Evolutionary conservation across 2,113 vertebrate species (phyloP), one percentile per base, ranked within the genome.

Genomic region (Myotis brandtii): DNA sequence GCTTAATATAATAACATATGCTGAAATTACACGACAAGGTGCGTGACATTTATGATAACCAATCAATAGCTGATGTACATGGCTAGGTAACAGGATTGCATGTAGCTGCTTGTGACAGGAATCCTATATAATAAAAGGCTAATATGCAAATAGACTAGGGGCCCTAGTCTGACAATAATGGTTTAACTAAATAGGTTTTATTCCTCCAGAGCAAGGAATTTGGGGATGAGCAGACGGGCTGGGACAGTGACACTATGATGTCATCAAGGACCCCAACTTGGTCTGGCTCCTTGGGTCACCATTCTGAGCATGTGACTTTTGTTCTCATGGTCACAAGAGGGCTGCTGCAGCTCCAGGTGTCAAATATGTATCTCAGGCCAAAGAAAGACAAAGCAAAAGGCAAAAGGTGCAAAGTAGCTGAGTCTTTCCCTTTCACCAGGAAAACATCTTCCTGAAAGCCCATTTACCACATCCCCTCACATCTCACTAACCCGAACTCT

Each of bases 251-350:
- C 37, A 80, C 70, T 69, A 9, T 76, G 40, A 69, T 76, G 59
- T 70, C 54, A 54, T 73, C 37, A 72, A 88, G 50, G 50, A 90
- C 5, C 34, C 4, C n/a, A 86, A 64, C 2, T 76, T 82, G 25
- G 32, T 34, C 80, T 75, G 43, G 18, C 27, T 46, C 25, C 75
- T 79, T 86, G 56, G 34, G 1, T 75, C 27, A 86, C 56, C 62
- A 62, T 67, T 10, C 56, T 86, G 34, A 93, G 37, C 37, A 46
- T 90, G 37, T n/a, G 67, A 80, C 75, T 72, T 93, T 86, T 83
- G 75, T 86, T 52, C 82, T 87, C 75, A 23, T 9, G 43, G 40
- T 83, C 81, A 86, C 56, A 27, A 87, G n/a, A 1, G 89, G 66
- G 48, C 66, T 75, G 66, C 80, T 85, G 7, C 30, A 80, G n/a